Base-by-base conservation (phyloP, 2,888 invertebrate species). In the Tryphoninae sp. region DNA sequence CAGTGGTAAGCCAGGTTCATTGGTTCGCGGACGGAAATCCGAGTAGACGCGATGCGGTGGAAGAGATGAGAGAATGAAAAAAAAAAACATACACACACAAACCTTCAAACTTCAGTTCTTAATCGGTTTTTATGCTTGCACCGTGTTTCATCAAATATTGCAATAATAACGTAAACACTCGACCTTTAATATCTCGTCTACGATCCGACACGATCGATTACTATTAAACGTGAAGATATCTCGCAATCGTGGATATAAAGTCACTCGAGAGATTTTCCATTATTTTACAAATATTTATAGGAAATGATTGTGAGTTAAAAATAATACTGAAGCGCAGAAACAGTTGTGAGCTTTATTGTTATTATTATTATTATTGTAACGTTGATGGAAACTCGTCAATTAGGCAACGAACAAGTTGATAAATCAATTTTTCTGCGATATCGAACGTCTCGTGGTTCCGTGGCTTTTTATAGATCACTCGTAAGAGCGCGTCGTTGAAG, bases 1-100 rank as follows among this genome's bases (percentile, higher is more conserved):
- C 53, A 16, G 49, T 64, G 74, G 42, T 75, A 74, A 71, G 75
- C 78, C 33, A 67, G 69, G 78, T 81, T 75, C 71, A 73, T 78
- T 42, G 74, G 75, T 75, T 75, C 65, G 45, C 61, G 69, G 22
- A 75, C 58, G 75, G 45, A 74, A 61, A 69, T 45, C 59, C 69
- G 78, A 75, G 59, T 61, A 33, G 61, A 74, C 58, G 55, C 8
- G 33, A 51, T 16, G 58, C 13, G 64, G 19, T 55, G 62, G 16
- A 58, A 42, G 2, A n/a, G 42, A 59, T 13, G 19, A 23, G 23
- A 23, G n/a, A 68, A 23, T 26, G 22, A 19, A 65, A 51, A 61
- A 68, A 69, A 42, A 67, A 62, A 65, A 22, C 9, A 45, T 2
- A 45, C 13, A 45, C 9, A 45, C 3, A 45, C 11, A 45, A 45